Conservation (phyloP, 2,797 vertebrate species). For the Megaceryle alcyon region DNA sequence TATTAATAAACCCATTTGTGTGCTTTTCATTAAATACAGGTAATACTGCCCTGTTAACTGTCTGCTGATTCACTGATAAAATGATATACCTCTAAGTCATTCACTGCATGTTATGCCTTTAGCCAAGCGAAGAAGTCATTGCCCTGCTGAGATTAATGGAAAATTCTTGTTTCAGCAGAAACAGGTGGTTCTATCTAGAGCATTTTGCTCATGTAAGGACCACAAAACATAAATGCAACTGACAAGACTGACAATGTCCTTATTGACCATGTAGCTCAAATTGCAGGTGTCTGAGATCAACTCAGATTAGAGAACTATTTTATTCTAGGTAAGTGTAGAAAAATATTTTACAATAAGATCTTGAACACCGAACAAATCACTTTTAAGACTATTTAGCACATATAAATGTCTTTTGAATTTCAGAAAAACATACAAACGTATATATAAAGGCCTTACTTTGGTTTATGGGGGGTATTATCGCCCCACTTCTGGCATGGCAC, state of each 20-base stretch:
- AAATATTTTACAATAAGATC: background rate
- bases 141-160: background rate
- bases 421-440: background rate
- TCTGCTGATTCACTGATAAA: background rate
- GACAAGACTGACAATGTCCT: background rate
- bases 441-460: conserved; percentile 80
- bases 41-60: background rate
- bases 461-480: conserved; percentile 80
- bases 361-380: background rate
- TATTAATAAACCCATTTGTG: background rate
- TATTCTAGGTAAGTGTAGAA: background rate
- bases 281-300: background rate
- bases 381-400: background rate
- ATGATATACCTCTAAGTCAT: background rate
- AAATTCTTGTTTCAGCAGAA: background rate
- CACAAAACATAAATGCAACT: background rate
- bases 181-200: background rate
- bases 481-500: conserved; percentile 88
- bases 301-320: background rate
- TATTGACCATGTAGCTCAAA: background rate
- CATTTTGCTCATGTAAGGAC: background rate
- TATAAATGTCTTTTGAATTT: background rate
- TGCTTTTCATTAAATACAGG: background rate
- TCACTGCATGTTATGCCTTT: background rate
- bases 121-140: background rate